phyloP scores from a whole-genome alignment of 2,888 invertebrate genomes.

The Nemoura dubitans region DNA sequence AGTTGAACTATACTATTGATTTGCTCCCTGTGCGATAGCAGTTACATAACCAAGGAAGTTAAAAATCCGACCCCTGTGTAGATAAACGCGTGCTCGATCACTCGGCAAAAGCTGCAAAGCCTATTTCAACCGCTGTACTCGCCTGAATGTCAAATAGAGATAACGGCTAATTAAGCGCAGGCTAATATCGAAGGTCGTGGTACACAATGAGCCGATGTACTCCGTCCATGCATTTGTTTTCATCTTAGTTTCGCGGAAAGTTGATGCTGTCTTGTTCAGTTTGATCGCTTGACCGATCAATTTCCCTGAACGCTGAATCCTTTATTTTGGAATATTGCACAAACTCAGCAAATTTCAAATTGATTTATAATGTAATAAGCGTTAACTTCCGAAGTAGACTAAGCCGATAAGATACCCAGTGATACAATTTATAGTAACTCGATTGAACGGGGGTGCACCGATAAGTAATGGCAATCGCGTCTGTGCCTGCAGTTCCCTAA shows the following conservation, averaged over 20 bases:
- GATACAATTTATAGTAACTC: neutral
- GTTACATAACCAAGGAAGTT: neutral
- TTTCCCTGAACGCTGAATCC: neutral
- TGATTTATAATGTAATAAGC: constrained; percentile 7
- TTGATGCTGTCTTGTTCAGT: neutral
- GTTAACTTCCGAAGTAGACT: neutral
- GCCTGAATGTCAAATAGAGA: neutral
- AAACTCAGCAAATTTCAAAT: neutral
- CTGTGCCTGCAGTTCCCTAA: neutral
- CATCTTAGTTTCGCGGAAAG: neutral
- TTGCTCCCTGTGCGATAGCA: neutral
- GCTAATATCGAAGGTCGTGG: neutral
- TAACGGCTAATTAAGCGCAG: neutral
- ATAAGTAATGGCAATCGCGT: neutral
- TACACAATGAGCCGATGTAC: neutral
- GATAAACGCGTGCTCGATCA: neutral
- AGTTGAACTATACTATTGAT: neutral
- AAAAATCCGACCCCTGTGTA: neutral
- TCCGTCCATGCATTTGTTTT: neutral
- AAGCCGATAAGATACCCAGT: neutral
- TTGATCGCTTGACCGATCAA: neutral
- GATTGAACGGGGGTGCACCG: neutral
- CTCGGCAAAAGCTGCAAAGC: neutral
- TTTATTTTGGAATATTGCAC: neutral
- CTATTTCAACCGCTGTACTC: neutral